Evolutionary conservation across 2,113 vertebrate genomes (phyloP), one percentile per base, ranked within the genome.

Genomic region (Vanacampus margaritifer): DNA sequence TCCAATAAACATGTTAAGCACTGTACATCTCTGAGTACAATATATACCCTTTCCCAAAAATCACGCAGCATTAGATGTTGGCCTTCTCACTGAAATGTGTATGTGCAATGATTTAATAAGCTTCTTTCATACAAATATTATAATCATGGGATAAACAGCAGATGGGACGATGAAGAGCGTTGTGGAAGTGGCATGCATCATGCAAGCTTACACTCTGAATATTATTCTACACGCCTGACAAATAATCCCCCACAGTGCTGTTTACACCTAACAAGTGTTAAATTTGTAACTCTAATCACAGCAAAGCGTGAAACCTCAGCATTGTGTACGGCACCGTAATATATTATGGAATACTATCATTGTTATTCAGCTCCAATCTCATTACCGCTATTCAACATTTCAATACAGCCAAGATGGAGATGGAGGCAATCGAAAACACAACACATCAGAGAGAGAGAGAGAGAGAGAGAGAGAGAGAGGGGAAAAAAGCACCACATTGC

Each of bases 241-340:
- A 81, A 81, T 82, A 81, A 76, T 79, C 78, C 79, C 63, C 71
- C 69, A 70, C 69, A 61, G 74, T 24, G 60, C 61, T 76, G 83
- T 90, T 90, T 86, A 80, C 79, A 81, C 76, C 62, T 81, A 85
- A 87, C 87, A 87, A 86, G 84, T 87, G 82, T 88, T 87, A 89
- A 81, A 89, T 89, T 84, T 89, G 87, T 83, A 75, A 67, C 68
- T 64, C 82, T 88, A 88, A 89, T 88, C 83, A 66, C 79, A 53
- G 46, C 50, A 70, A 84, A 82, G 72, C 75, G 80, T 86, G 83
- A 84, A 89, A 83, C 78, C 71, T 71, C 65, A 9, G 67, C 74
- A 87, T 86, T 88, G 84, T 85, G 68, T 76, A 68, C 16, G 21
- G 43, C 58, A 61, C 65, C 41, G 71, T 89, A 88, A 91, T 89